These are phyloP conservation scores for Fukomys damarensis DNA, from an alignment of 2,113 vertebrate species.

Conservation along the genomic window DNA sequence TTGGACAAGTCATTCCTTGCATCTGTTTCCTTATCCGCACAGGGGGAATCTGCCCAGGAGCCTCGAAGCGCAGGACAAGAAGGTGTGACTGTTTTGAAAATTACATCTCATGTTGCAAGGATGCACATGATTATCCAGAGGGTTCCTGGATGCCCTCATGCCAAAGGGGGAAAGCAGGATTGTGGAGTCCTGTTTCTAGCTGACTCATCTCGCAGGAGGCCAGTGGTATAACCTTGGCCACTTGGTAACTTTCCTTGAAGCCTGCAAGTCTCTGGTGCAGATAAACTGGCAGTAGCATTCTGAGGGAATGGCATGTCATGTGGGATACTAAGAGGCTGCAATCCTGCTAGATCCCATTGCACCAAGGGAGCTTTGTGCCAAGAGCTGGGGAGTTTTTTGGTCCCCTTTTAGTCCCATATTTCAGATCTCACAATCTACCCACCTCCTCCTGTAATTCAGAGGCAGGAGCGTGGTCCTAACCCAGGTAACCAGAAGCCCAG, in stretches of 20 bases:
- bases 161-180: background rate
- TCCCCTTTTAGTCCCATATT: constrained; percentile 54
- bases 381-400: background rate
- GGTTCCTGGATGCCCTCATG: background rate
- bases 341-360: background rate
- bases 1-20: background rate
- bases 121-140: background rate
- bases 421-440: constrained; percentile 12
- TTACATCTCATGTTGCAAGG: background rate
- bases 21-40: background rate
- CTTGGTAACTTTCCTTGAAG: constrained; percentile 79
- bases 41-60: background rate
- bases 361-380: background rate
- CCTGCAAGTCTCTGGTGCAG: constrained; percentile 62
- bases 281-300: constrained; percentile 47
- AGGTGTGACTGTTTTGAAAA: background rate
- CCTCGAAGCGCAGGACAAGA: background rate
- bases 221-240: constrained; percentile 68
- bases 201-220: constrained; percentile 79
- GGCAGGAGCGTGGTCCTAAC: background rate
- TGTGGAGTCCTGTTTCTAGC: constrained; percentile 61
- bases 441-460: background rate
- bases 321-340: background rate
- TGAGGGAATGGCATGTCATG: background rate
- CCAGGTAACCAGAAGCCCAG: background rate